Evolutionary conservation across 2,888 invertebrate genomes (phyloP).

Genomic region (Meganola albula): DNA sequence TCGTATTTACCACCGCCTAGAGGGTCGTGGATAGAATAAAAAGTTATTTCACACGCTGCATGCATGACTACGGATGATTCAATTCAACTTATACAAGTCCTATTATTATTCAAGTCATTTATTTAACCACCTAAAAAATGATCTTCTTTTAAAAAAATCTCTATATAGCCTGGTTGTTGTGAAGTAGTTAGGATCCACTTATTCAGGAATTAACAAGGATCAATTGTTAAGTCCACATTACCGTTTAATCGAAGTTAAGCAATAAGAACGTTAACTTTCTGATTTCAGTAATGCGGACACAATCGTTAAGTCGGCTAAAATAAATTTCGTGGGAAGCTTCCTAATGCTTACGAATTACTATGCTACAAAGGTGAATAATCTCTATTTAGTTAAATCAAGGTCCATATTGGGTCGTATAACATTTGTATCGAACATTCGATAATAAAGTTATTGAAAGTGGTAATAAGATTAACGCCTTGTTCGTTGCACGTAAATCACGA

Average conservation of each 20-base stretch:
- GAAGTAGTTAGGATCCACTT: too few species aligned
- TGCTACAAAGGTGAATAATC: conserved; percentile 43
- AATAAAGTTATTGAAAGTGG: conserved; percentile 77
- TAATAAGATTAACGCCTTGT: conserved; percentile 75
- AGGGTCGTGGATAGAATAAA: conserved; percentile 49
- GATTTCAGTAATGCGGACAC: conserved; percentile 56
- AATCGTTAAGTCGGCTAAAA: conserved; percentile 68
- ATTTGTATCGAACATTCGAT: conserved; percentile 48
- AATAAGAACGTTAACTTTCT: conserved; percentile 55
- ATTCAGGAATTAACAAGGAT: conserved; percentile 37
- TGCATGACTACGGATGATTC: too few species aligned
- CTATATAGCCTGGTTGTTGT: too few species aligned
- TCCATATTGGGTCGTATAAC: conserved; percentile 50
- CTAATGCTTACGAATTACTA: conserved; percentile 43
- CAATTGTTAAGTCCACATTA: conserved; percentile 42
- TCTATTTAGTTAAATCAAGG: conserved; percentile 45
- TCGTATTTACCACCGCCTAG: conserved; percentile 47
- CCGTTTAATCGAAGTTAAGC: conserved; percentile 54
- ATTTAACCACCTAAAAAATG: conserved; percentile 32
- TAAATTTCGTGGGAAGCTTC: conserved; percentile 68
- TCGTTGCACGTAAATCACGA: conserved; percentile 71
- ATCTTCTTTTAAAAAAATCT: too few species aligned
- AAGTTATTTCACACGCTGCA: conserved; percentile 64
- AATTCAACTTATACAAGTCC: too few species aligned
- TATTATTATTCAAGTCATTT: conserved; percentile 44